Conservation (phyloP, 2,113 vertebrate species). For the Hippocampus barbouri region DNA sequence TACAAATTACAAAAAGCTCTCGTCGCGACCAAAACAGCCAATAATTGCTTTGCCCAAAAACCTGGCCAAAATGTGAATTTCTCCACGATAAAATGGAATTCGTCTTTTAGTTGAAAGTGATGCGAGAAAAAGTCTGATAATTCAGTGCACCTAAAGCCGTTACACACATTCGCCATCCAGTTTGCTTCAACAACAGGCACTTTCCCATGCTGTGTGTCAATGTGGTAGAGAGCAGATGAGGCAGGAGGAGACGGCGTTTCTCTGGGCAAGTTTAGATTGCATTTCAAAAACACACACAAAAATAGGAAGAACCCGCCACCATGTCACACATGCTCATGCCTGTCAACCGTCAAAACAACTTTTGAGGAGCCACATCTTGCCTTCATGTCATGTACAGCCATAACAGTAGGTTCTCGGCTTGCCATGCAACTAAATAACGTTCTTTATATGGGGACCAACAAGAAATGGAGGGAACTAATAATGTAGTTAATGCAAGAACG, state of each 20-base stretch:
- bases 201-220: not conserved
- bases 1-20: not conserved
- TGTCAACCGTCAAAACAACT: not conserved
- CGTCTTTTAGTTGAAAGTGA: not conserved
- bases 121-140: not conserved
- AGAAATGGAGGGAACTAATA: no score
- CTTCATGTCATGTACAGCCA: not conserved
- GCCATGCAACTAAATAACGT: no score
- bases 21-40: not conserved
- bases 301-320: no score
- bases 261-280: no score
- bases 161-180: not conserved
- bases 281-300: no score
- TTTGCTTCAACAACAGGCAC: not conserved
- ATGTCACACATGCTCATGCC: conserved; percentile 1
- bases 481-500: no score
- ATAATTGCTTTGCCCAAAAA: no score
- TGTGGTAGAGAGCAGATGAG: not conserved
- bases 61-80: not conserved
- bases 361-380: not conserved
- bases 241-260: not conserved
- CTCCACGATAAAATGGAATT: not conserved
- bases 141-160: no score
- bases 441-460: no score
- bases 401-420: not conserved